Conservation (phyloP, 1,140 invertebrate genomes). For the Matsumurasca onukii region DNA sequence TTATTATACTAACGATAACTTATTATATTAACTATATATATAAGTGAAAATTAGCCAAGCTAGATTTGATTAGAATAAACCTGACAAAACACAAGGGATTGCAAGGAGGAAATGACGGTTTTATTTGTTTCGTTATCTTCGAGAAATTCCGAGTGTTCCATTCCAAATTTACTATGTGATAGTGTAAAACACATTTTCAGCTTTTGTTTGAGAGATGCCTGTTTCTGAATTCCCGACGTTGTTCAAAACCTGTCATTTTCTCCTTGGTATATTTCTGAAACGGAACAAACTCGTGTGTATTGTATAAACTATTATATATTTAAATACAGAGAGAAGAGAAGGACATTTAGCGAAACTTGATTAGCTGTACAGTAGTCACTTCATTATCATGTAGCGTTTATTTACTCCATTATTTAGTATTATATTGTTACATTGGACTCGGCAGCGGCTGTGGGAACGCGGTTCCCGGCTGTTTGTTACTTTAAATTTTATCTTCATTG, state of each 20-base stretch:
- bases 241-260: background rate
- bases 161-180: background rate
- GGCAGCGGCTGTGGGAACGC: background rate
- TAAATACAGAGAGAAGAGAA: slow-evolving; percentile 8
- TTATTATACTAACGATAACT: slow-evolving; percentile 27
- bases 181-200: slow-evolving; percentile 6
- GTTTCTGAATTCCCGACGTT: background rate
- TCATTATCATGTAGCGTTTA: slow-evolving; percentile 9
- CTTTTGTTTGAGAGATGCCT: background rate
- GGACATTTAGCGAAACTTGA: slow-evolving; percentile 7
- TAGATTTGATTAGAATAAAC: slow-evolving; percentile 28
- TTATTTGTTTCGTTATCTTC: background rate
- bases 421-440: background rate
- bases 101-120: slow-evolving; percentile 7
- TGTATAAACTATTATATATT: slow-evolving; percentile 23
- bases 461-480: slow-evolving; percentile 15
- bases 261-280: slow-evolving; percentile 20
- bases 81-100: slow-evolving; percentile 17
- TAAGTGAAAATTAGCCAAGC: slow-evolving; percentile 29
- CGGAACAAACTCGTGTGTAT: slow-evolving; percentile 12
- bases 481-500: slow-evolving; percentile 29
- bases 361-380: slow-evolving; percentile 1
- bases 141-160: background rate
- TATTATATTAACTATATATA: slow-evolving; percentile 30
- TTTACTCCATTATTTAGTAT: slow-evolving; percentile 11